A percentile compares a stretch with the other conserved stretches of the same genome.
Conservation (phyloP, 2,113 vertebrate genomes). For the Capra hircus region DNA sequence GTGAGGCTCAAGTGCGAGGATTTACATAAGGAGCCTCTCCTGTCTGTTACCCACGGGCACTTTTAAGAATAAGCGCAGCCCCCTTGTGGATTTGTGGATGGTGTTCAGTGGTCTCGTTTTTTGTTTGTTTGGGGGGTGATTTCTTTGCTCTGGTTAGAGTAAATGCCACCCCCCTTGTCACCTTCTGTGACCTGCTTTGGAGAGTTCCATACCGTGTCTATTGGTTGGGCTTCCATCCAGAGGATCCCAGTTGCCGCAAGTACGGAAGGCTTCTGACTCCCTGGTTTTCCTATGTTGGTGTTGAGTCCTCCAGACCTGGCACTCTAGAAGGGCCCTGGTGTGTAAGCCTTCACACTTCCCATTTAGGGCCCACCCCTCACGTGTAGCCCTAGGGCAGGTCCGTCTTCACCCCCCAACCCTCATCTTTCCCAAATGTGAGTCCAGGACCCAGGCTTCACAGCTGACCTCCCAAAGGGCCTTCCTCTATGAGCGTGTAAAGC, state of each 20-base stretch:
- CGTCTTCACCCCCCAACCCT: no score
- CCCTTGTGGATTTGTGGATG: not conserved
- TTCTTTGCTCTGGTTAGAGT: not conserved
- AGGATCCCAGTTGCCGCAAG: not conserved
- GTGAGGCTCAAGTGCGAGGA: rapidly evolving
- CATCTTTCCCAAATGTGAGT: not conserved
- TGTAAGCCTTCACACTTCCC: not conserved
- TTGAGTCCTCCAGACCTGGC: not conserved
- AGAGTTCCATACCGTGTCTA: not conserved
- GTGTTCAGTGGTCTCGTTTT: not conserved
- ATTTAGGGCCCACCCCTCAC: not conserved
- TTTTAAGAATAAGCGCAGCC: not conserved
- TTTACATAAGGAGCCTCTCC: not conserved
- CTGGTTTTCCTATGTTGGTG: not conserved
- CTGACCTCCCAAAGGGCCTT: not conserved
- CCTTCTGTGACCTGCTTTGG: not conserved
- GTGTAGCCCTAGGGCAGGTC: not conserved
- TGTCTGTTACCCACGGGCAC: not conserved
- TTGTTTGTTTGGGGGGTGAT: not conserved
- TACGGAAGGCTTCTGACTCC: not conserved
- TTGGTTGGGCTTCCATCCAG: not conserved
- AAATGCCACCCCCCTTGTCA: not conserved
- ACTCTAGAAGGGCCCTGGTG: not conserved
- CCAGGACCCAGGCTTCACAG: not conserved
- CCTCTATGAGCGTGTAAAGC: rapidly evolving